Evolutionary conservation across 2,797 vertebrate species (phyloP), one percentile per base, ranked within the genome.

Genomic region (Adrianichthys oophorus): DNA sequence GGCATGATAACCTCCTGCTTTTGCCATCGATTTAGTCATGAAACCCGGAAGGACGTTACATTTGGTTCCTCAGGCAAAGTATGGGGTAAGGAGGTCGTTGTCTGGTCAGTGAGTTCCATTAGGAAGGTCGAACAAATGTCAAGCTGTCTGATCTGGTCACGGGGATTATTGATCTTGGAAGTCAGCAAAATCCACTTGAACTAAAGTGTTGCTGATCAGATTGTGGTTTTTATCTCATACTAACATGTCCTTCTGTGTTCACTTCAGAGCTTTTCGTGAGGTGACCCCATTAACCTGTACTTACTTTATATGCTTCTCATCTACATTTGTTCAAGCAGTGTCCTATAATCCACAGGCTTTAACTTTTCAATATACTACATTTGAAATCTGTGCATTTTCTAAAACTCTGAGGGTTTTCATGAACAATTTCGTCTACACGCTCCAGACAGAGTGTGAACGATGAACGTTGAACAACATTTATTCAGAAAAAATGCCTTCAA

Each of bases 51-150:
- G 67, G 69, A 79, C 52, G 57, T 61, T 51, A 69, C 21, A 62
- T 49, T 59, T 49, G 50, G 5, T 62, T 70, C 76, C 70, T 53
- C 48, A 50, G 80, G 83, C 67, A 7, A 80, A 7, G 18, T 41
- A 48, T 17, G 56, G 50, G 57, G 56, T 72, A 44, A 62, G 17
- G 62, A 70, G 70, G 73, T 78, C 65, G 41, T 6, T 32, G 65
- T 63, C 51, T 72, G 68, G 60, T 74, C 48, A 66, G 42, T 58
- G 52, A 67, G 46, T 58, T 62, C 51, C 61, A 72, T 76, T 79
- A 63, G 49, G 63, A 66, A 68, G 76, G 85, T 83, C 68, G 54
- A 19, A n/a, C 57, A 37, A 59, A 73, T 76, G 84, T 83, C 64
- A 74, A 44, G 49, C 53, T 18, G 68, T 55, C 52, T 41, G 10